phyloP scores from a whole-genome alignment of 2,113 vertebrate species.

The Cyprinus carpio region DNA sequence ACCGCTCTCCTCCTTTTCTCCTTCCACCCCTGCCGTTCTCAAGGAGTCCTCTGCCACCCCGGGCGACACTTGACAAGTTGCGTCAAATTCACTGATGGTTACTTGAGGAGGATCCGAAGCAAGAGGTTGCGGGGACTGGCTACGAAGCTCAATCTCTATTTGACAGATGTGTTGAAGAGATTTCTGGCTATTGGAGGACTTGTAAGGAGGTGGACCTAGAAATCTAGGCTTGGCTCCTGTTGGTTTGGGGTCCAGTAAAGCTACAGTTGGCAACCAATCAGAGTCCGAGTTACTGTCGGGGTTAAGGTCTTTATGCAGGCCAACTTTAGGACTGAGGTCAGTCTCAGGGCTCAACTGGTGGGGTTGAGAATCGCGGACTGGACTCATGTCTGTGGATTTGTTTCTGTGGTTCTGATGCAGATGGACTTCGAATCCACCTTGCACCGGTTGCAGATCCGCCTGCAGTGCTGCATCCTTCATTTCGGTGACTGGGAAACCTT shows the following conservation, averaged over 20 bases:
- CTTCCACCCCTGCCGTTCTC: conserved; percentile 39
- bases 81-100: neutral
- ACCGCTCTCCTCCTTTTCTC: conserved; percentile 56
- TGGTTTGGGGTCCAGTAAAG: neutral
- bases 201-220: neutral
- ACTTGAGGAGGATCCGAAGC: neutral
- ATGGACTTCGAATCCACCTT: conserved; percentile 79
- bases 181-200: conserved; percentile 33
- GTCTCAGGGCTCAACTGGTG: conserved; percentile 43
- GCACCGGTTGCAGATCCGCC: conserved; percentile 38
- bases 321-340: conserved; percentile 61
- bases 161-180: conserved; percentile 66
- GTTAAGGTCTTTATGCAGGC: neutral
- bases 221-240: conserved; percentile 17
- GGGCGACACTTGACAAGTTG: conserved; percentile 38
- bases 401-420: no score
- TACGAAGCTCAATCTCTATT: conserved; percentile 61
- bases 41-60: conserved; percentile 25
- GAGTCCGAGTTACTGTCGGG: conserved; percentile 28
- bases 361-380: conserved; percentile 69
- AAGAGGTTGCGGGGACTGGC: conserved; percentile 44
- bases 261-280: conserved; percentile 46
- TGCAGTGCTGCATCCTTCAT: conserved; percentile 34
- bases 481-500: neutral
- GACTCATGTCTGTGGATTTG: conserved; percentile 79